Conservation (phyloP, 2,888 invertebrate genomes). For the Gymnosoma rotundatum region DNA sequence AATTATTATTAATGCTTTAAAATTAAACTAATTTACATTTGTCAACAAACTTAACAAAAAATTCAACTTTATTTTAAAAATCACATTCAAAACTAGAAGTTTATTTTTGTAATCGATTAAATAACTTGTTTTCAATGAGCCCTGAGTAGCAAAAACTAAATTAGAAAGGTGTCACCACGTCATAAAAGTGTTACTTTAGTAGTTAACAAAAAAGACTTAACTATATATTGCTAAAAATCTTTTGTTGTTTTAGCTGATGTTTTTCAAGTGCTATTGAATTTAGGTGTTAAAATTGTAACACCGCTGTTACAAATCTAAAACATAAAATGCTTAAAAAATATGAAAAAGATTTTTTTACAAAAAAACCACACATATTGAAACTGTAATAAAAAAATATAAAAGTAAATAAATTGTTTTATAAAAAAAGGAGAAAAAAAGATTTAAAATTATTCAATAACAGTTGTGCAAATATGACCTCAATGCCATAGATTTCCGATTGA, state of each 20-base stretch:
- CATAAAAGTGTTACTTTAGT: conserved; percentile 13
- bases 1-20: no score
- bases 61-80: no score
- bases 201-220: conserved; percentile 12
- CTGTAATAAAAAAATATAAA: neutral
- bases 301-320: conserved; percentile 15
- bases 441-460: conserved; percentile 64
- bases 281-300: conserved; percentile 54
- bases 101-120: no score
- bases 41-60: no score
- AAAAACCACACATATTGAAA: conserved; percentile 35
- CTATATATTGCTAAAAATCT: neutral
- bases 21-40: no score
- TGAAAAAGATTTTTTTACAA: conserved; percentile 10
- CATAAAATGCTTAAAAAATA: conserved; percentile 6
- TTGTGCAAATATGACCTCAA: conserved; percentile 68
- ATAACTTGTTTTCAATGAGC: neutral
- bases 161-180: conserved; percentile 1
- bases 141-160: neutral
- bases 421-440: conserved; percentile 23
- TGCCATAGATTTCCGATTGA: conserved; percentile 56
- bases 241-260: neutral
- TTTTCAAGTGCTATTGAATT: conserved; percentile 34
- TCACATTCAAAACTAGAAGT: no score
- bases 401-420: conserved; percentile 9